phyloP scores from a whole-genome alignment of 2,888 invertebrate genomes.

The Melinaea menophilus region DNA sequence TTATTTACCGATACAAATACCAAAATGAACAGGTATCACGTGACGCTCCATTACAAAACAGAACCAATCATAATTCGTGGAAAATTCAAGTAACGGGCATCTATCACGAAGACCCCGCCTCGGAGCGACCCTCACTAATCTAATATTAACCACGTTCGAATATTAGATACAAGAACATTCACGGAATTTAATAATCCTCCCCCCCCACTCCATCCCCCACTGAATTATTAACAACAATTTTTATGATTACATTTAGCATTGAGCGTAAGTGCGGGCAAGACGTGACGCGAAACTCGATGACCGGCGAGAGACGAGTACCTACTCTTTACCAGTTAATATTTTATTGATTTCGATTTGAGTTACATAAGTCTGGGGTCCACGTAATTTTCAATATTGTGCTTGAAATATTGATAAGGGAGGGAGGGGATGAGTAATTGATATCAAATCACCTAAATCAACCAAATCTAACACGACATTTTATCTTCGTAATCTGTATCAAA shows the following conservation, averaged over 20 bases:
- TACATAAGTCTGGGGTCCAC: conserved; percentile 61
- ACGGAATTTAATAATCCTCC: conserved; percentile 75
- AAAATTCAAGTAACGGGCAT: conserved; percentile 57
- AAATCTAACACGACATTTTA: not conserved
- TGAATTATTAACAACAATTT: conserved; percentile 77
- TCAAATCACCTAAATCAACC: not conserved
- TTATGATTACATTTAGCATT: conserved; percentile 76
- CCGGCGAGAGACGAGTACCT: conserved; percentile 69
- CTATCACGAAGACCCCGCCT: conserved; percentile 65
- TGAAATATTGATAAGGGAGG: conserved; percentile 71
- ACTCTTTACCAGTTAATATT: conserved; percentile 72
- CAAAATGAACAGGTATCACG: conserved; percentile 20
- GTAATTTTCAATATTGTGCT: conserved; percentile 75
- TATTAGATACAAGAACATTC: conserved; percentile 78
- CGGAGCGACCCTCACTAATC: conserved; percentile 66
- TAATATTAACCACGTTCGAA: conserved; percentile 77
- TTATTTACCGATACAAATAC: not conserved
- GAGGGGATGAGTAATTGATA: conserved; percentile 20
- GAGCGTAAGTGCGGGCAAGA: conserved; percentile 65
- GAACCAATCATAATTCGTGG: conserved; percentile 70
- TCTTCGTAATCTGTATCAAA: too few relatives aligned
- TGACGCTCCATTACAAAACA: conserved; percentile 61
- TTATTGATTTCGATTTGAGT: conserved; percentile 76
- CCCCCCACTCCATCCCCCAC: conserved; percentile 38
- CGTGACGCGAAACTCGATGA: conserved; percentile 68